Base-by-base conservation (phyloP, 2,113 vertebrate genomes). In the Sinocyclocheilus anophthalmus region DNA sequence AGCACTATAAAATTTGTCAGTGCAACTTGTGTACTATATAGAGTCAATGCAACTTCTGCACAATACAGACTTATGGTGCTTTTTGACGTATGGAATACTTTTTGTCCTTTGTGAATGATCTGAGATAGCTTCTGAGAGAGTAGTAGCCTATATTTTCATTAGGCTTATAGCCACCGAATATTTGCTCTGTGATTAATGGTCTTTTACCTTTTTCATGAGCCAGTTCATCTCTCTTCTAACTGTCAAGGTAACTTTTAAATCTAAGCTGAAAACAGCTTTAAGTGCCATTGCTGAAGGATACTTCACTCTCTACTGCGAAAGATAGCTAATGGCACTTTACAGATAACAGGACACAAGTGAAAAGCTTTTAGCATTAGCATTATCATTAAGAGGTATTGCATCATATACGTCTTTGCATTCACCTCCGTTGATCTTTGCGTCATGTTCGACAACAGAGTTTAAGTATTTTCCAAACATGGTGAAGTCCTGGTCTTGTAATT, bases 341-440 rank as follows among this genome's bases (percentile, higher is more conserved):
- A 82, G 77, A 86, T 86, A 87, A 72, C 37, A 45, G 79, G 65
- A 85, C 55, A 55, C 45, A 72, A 84, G 65, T 57, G 48, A 87
- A 57, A 63, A 26, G 83, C 87, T 88, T 90, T 88, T 82, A 80
- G 78, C 67, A 88, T 88, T 82, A 83, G 73, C 59, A 88, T 88
- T 75, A 86, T 37, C 42, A 85, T 80, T 42, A 81, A 67, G 82
- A 80, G 77, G 57, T 22, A 81, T 16, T 67, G 26, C 70, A 37
- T 76, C 57, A 76, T 50, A 78, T 50, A 30, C 11, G 14, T 73
- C 53, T 65, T 24, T 57, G 67, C 37, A 50, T 55, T 50, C 30
- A 45, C n/a, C 33, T 84, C 67, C 2, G 5, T 45, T 81, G 8
- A 48, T 65, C n/a, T 45, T 26, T 67, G 11, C 20, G 7, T 61